Conservation (phyloP, 2,888 invertebrate species). For the Tipula vernalis region DNA sequence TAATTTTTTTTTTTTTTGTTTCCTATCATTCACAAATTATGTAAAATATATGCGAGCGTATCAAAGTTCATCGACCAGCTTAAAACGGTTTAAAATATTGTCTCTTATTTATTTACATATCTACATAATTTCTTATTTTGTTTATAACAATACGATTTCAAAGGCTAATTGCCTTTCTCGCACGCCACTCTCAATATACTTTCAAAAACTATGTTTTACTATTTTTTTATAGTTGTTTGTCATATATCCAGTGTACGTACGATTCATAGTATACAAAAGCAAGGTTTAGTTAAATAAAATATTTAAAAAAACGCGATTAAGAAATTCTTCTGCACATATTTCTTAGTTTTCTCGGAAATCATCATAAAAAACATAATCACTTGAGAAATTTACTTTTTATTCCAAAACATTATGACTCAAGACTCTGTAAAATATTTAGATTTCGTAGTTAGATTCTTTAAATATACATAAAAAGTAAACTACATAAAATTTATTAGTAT, state of each 20-base stretch:
- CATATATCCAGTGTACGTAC: no score
- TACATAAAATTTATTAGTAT: not conserved
- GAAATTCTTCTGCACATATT: not conserved
- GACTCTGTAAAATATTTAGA: not conserved
- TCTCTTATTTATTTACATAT: not conserved
- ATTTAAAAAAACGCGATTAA: not conserved
- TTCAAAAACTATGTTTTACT: not conserved
- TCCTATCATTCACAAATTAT: not conserved
- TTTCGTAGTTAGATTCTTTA: not conserved
- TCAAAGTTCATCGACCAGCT: not conserved
- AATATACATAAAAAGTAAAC: not conserved
- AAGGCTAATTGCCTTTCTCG: not conserved
- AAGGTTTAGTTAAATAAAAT: not conserved
- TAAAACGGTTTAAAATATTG: not conserved
- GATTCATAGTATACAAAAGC: not conserved
- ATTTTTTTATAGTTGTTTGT: not conserved
- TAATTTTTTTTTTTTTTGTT: not conserved
- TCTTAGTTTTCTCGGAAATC: not conserved
- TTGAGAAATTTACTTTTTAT: not conserved
- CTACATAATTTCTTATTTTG: not conserved
- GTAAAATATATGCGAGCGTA: not conserved
- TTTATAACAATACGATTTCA: not conserved
- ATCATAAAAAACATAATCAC: not conserved
- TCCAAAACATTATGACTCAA: not conserved
- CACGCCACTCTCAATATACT: not conserved